Conservation (phyloP, 2,113 vertebrate species). For the Camelus bactrianus region DNA sequence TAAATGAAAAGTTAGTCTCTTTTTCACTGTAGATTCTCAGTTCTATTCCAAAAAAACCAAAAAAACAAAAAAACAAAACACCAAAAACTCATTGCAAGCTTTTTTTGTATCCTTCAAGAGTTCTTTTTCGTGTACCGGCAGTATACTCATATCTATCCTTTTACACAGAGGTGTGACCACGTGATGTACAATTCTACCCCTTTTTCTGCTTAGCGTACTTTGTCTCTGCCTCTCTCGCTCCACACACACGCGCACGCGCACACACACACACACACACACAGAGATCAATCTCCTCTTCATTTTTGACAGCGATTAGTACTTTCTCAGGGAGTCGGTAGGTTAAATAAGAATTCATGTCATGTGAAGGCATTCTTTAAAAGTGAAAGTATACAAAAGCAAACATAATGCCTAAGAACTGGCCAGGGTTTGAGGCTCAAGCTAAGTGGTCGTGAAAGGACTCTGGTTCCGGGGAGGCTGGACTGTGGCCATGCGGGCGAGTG, state of each 20-base stretch:
- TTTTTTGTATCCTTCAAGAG: background rate
- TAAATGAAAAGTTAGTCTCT: background rate
- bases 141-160: background rate
- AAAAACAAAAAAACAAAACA: no score
- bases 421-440: background rate
- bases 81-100: background rate
- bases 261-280: rapidly evolving
- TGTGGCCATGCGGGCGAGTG: rapidly evolving
- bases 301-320: background rate
- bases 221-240: background rate
- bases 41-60: background rate
- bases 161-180: background rate
- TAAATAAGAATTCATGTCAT: background rate
- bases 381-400: background rate
- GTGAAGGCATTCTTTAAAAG: background rate
- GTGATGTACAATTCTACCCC: background rate
- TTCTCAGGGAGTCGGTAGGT: background rate
- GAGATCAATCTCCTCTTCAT: background rate
- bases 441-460: background rate
- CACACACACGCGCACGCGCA: background rate
- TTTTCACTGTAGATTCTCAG: background rate
- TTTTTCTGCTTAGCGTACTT: background rate
- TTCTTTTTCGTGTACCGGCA: background rate
- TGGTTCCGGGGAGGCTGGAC: background rate
- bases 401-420: background rate